phyloP scores from a whole-genome alignment of 2,113 vertebrate species.

The human region DNA sequence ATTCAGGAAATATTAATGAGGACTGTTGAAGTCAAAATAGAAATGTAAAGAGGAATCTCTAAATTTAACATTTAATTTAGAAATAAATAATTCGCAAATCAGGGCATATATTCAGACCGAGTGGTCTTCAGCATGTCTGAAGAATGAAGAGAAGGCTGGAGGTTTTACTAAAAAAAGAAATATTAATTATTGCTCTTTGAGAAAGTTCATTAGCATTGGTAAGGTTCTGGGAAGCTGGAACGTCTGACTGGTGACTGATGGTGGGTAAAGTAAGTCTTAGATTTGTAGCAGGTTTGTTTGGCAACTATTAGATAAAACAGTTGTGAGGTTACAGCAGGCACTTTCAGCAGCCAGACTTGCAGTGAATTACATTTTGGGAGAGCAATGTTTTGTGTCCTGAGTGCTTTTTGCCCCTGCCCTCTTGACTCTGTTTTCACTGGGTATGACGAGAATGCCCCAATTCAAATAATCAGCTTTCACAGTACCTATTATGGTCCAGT shows the following conservation, averaged over 20 bases:
- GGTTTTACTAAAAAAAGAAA: background rate
- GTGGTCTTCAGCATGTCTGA: background rate
- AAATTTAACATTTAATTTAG: background rate
- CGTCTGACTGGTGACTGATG: background rate
- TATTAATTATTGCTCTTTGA: background rate
- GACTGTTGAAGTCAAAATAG: background rate
- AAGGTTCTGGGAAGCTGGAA: background rate
- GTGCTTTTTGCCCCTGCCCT: background rate
- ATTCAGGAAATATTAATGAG: background rate
- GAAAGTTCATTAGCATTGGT: background rate
- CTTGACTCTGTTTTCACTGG: background rate
- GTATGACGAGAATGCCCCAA: background rate
- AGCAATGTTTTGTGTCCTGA: background rate
- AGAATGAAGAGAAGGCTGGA: background rate
- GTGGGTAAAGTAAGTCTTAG: background rate
- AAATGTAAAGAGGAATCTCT: background rate
- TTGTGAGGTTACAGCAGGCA: background rate
- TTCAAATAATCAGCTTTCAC: background rate
- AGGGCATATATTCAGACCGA: background rate
- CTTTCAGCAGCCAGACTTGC: background rate
- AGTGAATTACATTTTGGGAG: background rate
- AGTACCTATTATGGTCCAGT: accelerated
- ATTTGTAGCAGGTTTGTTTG: background rate
- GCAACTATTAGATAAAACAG: background rate
- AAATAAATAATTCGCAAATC: background rate